Conservation (phyloP, 1,140 invertebrate genomes). For the Papilio xuthus region DNA sequence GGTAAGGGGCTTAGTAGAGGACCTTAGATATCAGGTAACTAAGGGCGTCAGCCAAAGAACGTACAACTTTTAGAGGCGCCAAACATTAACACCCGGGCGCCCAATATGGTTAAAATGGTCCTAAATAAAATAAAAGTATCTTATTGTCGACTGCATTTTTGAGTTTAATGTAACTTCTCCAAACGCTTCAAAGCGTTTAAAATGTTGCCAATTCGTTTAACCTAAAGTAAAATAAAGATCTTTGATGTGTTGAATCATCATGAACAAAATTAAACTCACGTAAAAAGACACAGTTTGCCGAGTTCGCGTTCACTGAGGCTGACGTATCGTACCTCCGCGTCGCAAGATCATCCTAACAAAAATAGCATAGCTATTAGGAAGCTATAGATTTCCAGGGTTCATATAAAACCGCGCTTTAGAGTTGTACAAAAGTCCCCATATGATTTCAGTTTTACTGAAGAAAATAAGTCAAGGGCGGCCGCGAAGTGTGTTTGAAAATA, state of each 20-base stretch:
- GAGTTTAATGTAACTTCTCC: background rate
- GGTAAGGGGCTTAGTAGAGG: too few species aligned
- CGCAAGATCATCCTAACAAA: conserved; percentile 26
- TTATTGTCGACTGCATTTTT: too few species aligned
- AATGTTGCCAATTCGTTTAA: too few species aligned
- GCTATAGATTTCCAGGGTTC: background rate
- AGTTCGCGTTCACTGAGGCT: conserved; percentile 2
- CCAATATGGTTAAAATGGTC: too few species aligned
- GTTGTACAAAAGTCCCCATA: background rate
- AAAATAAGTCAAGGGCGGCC: conserved; percentile 63
- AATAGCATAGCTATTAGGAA: conserved; percentile 27
- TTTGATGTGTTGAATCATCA: background rate
- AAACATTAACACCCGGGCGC: too few species aligned
- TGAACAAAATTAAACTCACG: conserved; percentile 19
- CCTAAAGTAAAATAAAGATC: background rate
- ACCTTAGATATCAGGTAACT: too few species aligned
- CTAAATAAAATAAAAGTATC: too few species aligned
- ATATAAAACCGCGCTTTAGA: conserved; percentile 15
- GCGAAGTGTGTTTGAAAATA: conserved; percentile 62
- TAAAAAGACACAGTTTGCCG: conserved; percentile 20
- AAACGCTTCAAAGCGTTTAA: too few species aligned
- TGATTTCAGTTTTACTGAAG: conserved; percentile 2
- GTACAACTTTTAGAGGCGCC: too few species aligned
- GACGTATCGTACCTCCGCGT: conserved; percentile 25
- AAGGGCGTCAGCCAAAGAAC: too few species aligned